Conservation (phyloP, 2,113 vertebrate species). For the Formicarius rufipectus region DNA sequence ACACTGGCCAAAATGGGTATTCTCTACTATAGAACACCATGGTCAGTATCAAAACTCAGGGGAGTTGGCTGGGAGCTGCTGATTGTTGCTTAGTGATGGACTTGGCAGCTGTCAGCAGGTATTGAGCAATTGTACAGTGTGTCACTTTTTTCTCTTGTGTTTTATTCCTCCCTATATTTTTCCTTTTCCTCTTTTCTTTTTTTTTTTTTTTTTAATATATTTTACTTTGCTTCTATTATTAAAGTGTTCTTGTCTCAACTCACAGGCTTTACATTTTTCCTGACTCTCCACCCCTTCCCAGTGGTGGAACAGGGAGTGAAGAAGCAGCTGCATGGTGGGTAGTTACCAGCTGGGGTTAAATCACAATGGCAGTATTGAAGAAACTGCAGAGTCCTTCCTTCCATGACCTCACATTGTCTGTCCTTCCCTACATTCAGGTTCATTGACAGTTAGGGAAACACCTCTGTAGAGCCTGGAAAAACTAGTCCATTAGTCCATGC, state of each 20-base stretch:
- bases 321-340: not conserved
- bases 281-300: not conserved
- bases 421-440: not conserved
- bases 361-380: rapidly evolving
- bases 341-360: not conserved
- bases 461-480: not conserved
- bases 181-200: not conserved
- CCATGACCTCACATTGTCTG: not conserved
- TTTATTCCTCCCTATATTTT: not conserved
- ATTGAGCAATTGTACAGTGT: not conserved
- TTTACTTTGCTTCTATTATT: not conserved
- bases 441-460: not conserved
- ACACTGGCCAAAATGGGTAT: not conserved
- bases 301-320: not conserved
- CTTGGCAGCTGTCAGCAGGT: not conserved
- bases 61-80: not conserved
- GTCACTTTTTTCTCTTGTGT: not conserved
- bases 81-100: not conserved
- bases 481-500: not conserved
- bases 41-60: not conserved
- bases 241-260: not conserved
- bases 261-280: not conserved
- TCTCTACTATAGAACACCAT: not conserved
- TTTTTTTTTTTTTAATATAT: not conserved
- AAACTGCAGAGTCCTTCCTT: not conserved